phyloP scores from a whole-genome alignment of 2,113 vertebrate genomes.

The Riparia riparia region DNA sequence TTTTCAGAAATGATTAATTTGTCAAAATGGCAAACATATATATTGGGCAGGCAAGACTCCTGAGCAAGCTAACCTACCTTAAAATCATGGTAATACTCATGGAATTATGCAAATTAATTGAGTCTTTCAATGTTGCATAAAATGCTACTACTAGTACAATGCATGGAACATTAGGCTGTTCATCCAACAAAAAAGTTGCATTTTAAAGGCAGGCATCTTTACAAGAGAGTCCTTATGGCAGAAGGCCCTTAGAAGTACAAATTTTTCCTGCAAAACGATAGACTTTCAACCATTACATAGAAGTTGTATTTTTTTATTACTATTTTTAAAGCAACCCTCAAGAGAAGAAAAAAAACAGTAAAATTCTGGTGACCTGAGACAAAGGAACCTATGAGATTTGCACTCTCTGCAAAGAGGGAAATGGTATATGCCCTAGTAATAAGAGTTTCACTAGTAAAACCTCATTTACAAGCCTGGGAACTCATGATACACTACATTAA shows the following conservation, averaged over 20 bases:
- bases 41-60: conserved; percentile 83
- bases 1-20: conserved; percentile 96
- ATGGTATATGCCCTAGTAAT: conserved; percentile 45
- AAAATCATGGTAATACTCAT: conserved; percentile 92
- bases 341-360: conserved; percentile 43
- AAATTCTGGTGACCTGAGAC: conserved; percentile 31
- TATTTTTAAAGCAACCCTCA: conserved; percentile 72
- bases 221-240: conserved; percentile 84
- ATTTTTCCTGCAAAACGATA: conserved; percentile 81
- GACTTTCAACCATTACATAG: conserved; percentile 74
- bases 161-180: conserved; percentile 99
- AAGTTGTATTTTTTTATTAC: conserved; percentile 74
- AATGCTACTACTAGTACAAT: conserved; percentile 95
- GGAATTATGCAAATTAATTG: conserved; percentile 99
- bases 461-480: conserved; percentile 60
- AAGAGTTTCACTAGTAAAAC: conserved; percentile 62
- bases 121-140: conserved; percentile 99
- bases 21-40: conserved; percentile 85
- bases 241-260: conserved; percentile 82
- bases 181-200: conserved; percentile 92
- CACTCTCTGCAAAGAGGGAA: conserved; percentile 31
- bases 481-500: conserved; percentile 62
- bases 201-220: conserved; percentile 86
- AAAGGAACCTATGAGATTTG: conserved; percentile 50
- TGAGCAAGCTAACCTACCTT: conserved; percentile 89